Evolutionary conservation across 2,797 vertebrate genomes (phyloP).

Genomic region (Craterocephalus amniculus): DNA sequence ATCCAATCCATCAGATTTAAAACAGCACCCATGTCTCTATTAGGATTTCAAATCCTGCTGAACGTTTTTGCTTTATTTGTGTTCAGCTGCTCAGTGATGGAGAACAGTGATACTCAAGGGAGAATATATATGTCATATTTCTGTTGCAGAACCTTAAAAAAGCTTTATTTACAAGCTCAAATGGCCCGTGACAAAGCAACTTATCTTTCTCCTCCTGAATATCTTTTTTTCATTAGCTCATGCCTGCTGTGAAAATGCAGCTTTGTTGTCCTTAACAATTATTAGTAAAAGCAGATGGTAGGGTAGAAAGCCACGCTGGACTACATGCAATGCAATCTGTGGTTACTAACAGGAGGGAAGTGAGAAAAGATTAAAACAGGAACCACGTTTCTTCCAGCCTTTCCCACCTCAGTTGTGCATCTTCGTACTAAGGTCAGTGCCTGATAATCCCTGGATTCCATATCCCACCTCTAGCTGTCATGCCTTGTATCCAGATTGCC

Average conservation of each 20-base stretch:
- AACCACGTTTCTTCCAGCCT: background rate
- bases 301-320: constrained; percentile 25
- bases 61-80: constrained; percentile 20
- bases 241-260: constrained; percentile 31
- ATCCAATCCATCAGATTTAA: background rate
- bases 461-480: constrained; percentile 34
- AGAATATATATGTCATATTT: constrained; percentile 1
- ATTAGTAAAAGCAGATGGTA: constrained; percentile 49
- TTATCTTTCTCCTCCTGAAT: constrained; percentile 34
- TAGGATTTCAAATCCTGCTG: constrained; percentile 14
- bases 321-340: constrained; percentile 3
- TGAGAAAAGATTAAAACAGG: constrained; percentile 5
- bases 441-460: constrained; percentile 58
- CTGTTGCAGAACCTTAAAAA: constrained; percentile 4
- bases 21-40: background rate
- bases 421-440: constrained; percentile 30
- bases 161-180: constrained; percentile 18
- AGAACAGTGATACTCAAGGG: background rate
- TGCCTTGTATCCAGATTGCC: constrained; percentile 37
- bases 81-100: constrained; percentile 8
- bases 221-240: constrained; percentile 16
- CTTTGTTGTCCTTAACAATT: constrained; percentile 41
- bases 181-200: constrained; percentile 4
- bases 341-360: constrained; percentile 10
- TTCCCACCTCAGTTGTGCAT: constrained; percentile 21